Evolutionary conservation across 2,888 invertebrate genomes (phyloP).

Genomic region (Alcis repandata): DNA sequence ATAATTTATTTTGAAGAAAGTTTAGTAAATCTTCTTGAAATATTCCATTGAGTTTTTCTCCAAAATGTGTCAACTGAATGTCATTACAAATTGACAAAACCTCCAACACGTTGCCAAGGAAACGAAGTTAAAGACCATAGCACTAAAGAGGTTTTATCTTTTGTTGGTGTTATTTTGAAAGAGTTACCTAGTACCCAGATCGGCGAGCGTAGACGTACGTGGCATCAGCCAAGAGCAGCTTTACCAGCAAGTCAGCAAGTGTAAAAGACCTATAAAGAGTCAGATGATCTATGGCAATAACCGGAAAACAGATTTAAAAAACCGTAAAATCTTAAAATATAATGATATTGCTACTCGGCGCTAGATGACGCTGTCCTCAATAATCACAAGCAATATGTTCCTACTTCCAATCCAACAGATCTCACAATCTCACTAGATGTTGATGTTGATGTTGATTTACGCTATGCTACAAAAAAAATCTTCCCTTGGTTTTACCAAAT

Average conservation of each 20-base stretch:
- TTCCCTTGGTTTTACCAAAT: no score
- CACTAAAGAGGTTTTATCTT: no score
- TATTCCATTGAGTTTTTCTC: neutral
- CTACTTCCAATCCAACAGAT: neutral
- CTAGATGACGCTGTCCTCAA: neutral
- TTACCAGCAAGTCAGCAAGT: neutral
- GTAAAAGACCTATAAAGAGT: neutral
- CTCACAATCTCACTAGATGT: no score
- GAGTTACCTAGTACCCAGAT: neutral
- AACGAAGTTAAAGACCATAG: no score
- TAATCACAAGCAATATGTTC: neutral
- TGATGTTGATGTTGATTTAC: no score
- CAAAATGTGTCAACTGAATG: neutral
- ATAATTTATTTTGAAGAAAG: slow-evolving; percentile 44
- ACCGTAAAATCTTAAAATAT: neutral
- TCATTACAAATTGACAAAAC: slow-evolving; percentile 1
- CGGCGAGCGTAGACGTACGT: no score
- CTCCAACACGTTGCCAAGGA: neutral
- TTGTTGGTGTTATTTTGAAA: neutral
- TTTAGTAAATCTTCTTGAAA: neutral
- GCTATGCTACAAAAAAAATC: no score
- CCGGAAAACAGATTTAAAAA: slow-evolving; percentile 26
- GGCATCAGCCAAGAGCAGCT: no score
- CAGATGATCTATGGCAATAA: slow-evolving; percentile 10
- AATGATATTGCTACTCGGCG: neutral